Evolutionary conservation across 2,888 invertebrate species (phyloP).

Genomic region (Volucella inflata): DNA sequence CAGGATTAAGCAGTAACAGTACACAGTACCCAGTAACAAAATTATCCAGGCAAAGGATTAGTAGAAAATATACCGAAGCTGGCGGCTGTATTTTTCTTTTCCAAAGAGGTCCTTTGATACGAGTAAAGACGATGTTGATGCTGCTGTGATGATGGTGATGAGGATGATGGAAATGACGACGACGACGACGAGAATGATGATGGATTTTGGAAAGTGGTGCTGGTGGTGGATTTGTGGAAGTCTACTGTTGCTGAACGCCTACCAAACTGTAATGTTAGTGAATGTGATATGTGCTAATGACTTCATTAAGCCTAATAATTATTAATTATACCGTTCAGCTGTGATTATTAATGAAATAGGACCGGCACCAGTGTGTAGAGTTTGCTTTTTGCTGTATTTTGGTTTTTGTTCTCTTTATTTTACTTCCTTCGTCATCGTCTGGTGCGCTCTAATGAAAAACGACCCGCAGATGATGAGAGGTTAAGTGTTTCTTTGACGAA

Average conservation of each 20-base stretch:
- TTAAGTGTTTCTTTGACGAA: background rate
- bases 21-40: conserved; percentile 1
- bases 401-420: background rate
- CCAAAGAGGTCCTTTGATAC: background rate
- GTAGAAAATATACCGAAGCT: conserved; percentile 22
- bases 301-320: conserved; percentile 70
- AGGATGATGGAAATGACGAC: conserved; percentile 15
- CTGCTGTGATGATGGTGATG: conserved; percentile 26
- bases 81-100: background rate
- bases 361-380: conserved; percentile 36
- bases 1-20: background rate
- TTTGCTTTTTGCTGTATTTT: background rate
- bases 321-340: conserved; percentile 69
- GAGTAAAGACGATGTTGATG: conserved; percentile 13
- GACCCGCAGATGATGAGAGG: background rate
- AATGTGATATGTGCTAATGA: conserved; percentile 69
- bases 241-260: conserved; percentile 10
- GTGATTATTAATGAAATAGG: conserved; percentile 64
- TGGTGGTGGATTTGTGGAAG: conserved; percentile 13
- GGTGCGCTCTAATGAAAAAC: background rate
- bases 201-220: conserved; percentile 20
- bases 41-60: conserved; percentile 33
- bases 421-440: too few species aligned
- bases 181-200: conserved; percentile 13
- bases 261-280: conserved; percentile 6